Evolutionary conservation across 2,113 vertebrate species (phyloP).

Genomic region (Bos javanicus): DNA sequence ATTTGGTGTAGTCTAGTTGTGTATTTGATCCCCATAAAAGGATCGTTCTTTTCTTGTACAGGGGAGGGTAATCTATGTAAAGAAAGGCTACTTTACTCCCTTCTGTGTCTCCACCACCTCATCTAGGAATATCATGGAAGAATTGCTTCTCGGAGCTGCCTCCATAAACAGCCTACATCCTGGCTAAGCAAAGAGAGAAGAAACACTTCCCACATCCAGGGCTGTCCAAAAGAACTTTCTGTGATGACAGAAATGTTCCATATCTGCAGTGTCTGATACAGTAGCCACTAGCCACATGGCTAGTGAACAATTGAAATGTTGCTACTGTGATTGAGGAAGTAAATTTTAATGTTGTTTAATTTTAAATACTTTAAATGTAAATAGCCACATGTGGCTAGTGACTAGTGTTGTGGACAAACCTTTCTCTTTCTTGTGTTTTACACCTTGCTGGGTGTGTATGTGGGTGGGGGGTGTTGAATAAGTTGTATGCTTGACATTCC

Average conservation of each 20-base stretch:
- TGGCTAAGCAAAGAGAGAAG: slow-evolving; percentile 33
- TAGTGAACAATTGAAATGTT: background rate
- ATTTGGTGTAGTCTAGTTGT: background rate
- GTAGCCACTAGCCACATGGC: background rate
- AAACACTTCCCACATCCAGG: slow-evolving; percentile 61
- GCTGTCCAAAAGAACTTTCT: slow-evolving; percentile 37
- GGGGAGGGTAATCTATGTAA: background rate
- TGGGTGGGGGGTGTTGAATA: background rate
- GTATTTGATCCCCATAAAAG: background rate
- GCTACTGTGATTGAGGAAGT: background rate
- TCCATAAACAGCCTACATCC: slow-evolving; percentile 45
- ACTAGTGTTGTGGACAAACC: background rate
- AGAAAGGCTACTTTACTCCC: background rate
- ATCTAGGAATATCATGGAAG: slow-evolving; percentile 39
- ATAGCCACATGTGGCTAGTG: background rate
- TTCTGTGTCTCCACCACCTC: background rate
- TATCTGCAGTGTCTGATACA: background rate
- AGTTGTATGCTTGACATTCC: background rate
- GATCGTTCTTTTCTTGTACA: background rate
- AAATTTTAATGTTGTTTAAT: background rate
- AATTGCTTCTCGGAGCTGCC: slow-evolving; percentile 8
- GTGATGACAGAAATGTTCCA: slow-evolving; percentile 12
- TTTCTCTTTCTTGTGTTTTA: background rate
- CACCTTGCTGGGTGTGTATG: background rate
- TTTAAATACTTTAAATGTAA: background rate